phyloP scores from a whole-genome alignment of 2,888 invertebrate species.

The Callyntrura guangdongensis region DNA sequence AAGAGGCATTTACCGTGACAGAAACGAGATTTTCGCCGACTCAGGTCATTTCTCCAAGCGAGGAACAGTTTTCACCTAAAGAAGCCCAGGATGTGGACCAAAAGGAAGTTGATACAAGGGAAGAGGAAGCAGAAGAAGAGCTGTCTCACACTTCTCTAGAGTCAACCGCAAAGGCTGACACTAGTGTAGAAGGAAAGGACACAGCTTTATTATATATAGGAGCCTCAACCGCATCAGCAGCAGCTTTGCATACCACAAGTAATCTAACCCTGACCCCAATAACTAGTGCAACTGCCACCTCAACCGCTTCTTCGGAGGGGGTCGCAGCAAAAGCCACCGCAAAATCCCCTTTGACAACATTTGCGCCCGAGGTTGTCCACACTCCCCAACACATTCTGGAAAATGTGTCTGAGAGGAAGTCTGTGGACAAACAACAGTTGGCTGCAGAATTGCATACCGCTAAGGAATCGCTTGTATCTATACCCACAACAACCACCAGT shows the following conservation, averaged over 20 bases:
- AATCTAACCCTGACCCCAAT: constrained; percentile 32
- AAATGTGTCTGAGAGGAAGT: constrained; percentile 83
- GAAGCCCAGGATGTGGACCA: constrained; percentile 70
- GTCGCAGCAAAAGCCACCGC: constrained; percentile 68
- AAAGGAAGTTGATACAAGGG: constrained; percentile 69
- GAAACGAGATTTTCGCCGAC: constrained; percentile 33
- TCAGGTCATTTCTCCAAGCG: constrained; percentile 49
- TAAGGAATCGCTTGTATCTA: constrained; percentile 71
- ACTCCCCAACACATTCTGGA: constrained; percentile 84
- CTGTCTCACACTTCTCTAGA: constrained; percentile 74
- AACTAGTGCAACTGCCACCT: constrained; percentile 65
- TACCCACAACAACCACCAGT: constrained; percentile 50
- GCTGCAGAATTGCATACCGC: constrained; percentile 72
- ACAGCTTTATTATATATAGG: constrained; percentile 76
- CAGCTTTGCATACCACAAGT: constrained; percentile 70
- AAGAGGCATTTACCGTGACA: constrained; percentile 12
- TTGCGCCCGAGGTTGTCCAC: constrained; percentile 82
- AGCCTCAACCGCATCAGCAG: constrained; percentile 66
- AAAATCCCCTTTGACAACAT: constrained; percentile 79
- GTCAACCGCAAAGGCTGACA: constrained; percentile 79
- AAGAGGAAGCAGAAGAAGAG: constrained; percentile 68
- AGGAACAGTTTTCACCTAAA: constrained; percentile 70
- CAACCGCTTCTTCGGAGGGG: constrained; percentile 35
- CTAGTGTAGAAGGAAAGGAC: constrained; percentile 78
- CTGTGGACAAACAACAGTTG: constrained; percentile 60